Evolutionary conservation across 2,888 invertebrate genomes (phyloP), one percentile per base, ranked within the genome.

Genomic region (Gastracanthus pulcherrimus): DNA sequence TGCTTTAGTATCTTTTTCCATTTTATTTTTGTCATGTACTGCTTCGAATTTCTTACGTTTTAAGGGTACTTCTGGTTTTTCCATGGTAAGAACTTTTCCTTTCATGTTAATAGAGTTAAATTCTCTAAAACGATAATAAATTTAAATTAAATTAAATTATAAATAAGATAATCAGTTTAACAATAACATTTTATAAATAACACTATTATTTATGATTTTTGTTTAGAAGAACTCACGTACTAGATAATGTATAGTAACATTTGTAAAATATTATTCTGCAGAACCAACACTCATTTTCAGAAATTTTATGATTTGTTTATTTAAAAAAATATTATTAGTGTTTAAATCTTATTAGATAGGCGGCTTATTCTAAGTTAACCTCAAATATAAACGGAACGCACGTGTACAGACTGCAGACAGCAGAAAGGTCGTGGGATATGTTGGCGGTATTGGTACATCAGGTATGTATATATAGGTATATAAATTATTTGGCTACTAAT

Each of bases 341-440:
- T 36, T 62, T 36, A 16, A 6, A 31, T 62, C 9, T 58, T 16
- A 13, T 26, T 26, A 23, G 26, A 58, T 34, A n/a, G 34, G 36
- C 19, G 34, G 19, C 60, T 31, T 36, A 19, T 19, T 34, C 7
- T 34, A 29, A 36, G 16, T 36, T 84, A 82, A 84, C 82, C 82
- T 74, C 62, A 5, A 84, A 31, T 36, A 60, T 60, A 69, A 67
- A 72, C 55, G 67, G n/a, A 71, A 79, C 41, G 67, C 80, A 83
- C 82, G 80, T 62, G 58, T 23, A 7, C 26, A 9, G 41, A n/a
- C n/a, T n/a, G n/a, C n/a, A n/a, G n/a, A n/a, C n/a, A n/a, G n/a
- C n/a, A n/a, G n/a, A n/a, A n/a, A n/a, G n/a, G n/a, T n/a, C n/a
- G n/a, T n/a, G n/a, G n/a, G n/a, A n/a, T n/a, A n/a, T n/a, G n/a